Evolutionary conservation across 2,888 invertebrate genomes (phyloP).

Genomic region (Troides aeacus): DNA sequence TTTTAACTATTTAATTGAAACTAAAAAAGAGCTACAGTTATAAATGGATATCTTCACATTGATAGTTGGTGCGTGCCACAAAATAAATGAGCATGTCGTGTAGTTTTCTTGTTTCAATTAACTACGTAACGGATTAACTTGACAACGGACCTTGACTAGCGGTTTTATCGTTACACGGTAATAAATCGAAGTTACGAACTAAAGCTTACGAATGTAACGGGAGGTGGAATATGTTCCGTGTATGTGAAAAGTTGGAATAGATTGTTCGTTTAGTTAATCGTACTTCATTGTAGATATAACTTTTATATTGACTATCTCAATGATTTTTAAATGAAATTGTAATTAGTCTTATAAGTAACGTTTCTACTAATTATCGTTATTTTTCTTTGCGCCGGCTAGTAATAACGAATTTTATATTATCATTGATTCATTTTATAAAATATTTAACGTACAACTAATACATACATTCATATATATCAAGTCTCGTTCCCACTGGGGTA

Average conservation of each 20-base stretch:
- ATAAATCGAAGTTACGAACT: slow-evolving; percentile 6
- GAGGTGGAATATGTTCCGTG: neutral
- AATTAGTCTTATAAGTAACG: no score
- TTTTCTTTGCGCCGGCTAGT: no score
- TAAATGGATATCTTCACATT: slow-evolving; percentile 37
- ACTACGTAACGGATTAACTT: slow-evolving; percentile 45
- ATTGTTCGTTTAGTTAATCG: neutral
- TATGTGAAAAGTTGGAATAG: neutral
- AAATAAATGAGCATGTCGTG: slow-evolving; percentile 54
- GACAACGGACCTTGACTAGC: slow-evolving; percentile 39
- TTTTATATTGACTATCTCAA: no score
- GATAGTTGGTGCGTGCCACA: slow-evolving; percentile 43
- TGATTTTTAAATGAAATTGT: no score
- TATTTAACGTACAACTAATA: no score
- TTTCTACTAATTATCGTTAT: no score
- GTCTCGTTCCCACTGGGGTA: no score
- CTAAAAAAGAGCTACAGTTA: slow-evolving; percentile 25
- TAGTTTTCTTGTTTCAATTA: slow-evolving; percentile 54
- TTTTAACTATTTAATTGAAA: no score
- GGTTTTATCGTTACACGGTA: slow-evolving; percentile 9
- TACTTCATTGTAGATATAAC: no score
- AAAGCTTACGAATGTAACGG: neutral
- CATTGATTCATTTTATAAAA: no score
- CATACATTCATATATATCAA: no score
- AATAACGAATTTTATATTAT: no score